Conservation (phyloP, 2,797 vertebrate species). For the Kryptolebias ocellatus region DNA sequence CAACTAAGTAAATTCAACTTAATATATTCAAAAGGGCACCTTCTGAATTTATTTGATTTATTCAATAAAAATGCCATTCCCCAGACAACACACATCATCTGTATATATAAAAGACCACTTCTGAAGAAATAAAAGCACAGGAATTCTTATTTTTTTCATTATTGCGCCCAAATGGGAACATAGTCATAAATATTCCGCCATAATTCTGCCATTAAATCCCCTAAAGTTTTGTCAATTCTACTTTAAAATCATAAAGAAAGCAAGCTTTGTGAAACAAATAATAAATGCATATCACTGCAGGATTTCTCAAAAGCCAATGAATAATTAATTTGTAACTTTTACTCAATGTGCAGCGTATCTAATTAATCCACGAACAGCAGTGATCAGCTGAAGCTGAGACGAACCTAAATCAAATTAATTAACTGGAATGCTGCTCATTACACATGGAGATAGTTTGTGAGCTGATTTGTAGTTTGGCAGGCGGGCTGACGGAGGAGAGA, state of each 20-base stretch:
- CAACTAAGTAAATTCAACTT: too few species aligned
- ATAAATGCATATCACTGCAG: neutral
- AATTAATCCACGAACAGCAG: conserved; percentile 4
- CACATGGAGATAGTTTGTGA: conserved; percentile 41
- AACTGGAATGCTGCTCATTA: conserved; percentile 28
- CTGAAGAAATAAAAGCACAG: too few species aligned
- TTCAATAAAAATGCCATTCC: too few species aligned
- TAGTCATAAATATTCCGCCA: too few species aligned
- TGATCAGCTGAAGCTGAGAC: conserved; percentile 1
- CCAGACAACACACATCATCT: too few species aligned
- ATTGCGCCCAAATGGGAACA: too few species aligned
- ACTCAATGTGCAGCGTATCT: conserved; percentile 2
- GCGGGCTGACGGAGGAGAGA: conserved; percentile 36
- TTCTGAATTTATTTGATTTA: too few species aligned
- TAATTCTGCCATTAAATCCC: neutral
- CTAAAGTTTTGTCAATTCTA: neutral
- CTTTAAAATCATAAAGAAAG: neutral
- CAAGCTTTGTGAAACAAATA: neutral
- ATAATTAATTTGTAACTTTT: neutral
- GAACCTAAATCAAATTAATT: conserved; percentile 22
- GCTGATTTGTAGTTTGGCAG: conserved; percentile 50
- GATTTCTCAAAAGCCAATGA: neutral
- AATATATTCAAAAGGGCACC: too few species aligned
- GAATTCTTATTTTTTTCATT: too few species aligned
- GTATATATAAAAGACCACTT: too few species aligned